Percentiles rank a stretch among this genome's conserved stretches.
Conservation (phyloP, 2,113 vertebrate species). For the Herpailurus yagouaroundi region DNA sequence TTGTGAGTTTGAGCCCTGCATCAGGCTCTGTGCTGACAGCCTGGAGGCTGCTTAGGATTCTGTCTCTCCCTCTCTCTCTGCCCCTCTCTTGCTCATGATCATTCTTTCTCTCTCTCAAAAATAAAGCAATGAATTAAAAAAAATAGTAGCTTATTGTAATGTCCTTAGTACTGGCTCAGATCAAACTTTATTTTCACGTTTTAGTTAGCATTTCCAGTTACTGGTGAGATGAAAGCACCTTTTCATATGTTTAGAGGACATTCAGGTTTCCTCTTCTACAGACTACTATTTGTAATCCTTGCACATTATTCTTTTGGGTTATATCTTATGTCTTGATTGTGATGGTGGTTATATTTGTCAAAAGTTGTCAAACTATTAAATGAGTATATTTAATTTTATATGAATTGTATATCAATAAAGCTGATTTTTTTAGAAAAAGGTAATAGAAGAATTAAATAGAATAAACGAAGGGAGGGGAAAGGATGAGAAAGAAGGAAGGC, state of each 20-base stretch:
- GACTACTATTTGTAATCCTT: background rate
- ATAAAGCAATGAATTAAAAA: no score
- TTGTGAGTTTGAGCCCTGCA: no score
- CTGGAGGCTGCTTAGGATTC: no score
- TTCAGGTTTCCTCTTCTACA: background rate
- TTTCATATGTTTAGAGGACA: constrained; percentile 24
- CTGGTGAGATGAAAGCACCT: background rate
- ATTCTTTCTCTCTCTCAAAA: no score
- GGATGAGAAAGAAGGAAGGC: background rate
- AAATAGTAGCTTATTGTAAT: background rate
- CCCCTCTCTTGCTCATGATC: no score
- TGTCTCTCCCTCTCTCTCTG: no score
- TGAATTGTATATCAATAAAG: background rate
- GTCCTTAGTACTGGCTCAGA: background rate
- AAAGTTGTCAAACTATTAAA: background rate
- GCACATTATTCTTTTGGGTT: background rate
- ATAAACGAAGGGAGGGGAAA: background rate
- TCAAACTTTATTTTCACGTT: background rate
- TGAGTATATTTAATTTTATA: constrained; percentile 9
- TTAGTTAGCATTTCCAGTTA: constrained; percentile 24
- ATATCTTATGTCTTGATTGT: background rate
- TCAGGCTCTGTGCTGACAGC: no score
- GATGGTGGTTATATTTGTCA: background rate
- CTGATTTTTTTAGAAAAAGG: background rate
- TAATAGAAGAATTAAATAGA: background rate